These are phyloP conservation scores for Globodera rostochiensis DNA, from an alignment of 1,140 invertebrate species.

Conservation along the genomic window DNA sequence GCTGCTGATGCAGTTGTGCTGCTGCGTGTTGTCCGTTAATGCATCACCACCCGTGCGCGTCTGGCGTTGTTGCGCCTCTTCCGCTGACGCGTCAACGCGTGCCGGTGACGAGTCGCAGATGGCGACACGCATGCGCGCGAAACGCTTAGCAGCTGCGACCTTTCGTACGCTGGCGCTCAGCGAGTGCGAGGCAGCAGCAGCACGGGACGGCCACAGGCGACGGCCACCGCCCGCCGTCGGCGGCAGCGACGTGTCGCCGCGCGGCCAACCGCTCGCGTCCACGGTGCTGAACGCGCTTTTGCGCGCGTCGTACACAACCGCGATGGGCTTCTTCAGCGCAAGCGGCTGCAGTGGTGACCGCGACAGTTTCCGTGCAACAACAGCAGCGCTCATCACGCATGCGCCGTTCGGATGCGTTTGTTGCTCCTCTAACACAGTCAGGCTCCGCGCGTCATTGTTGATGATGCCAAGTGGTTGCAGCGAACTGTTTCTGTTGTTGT, in stretches of 20 bases:
- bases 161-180: neutral
- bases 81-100: neutral
- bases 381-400: no score
- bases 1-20: neutral
- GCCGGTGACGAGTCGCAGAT: conserved; percentile 4
- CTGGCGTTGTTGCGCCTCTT: neutral
- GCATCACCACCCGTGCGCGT: neutral
- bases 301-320: conserved; percentile 1
- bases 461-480: no score
- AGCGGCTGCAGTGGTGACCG: neutral
- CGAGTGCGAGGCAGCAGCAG: neutral
- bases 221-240: no score
- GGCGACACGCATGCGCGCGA: neutral
- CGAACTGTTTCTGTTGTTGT: no score
- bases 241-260: neutral
- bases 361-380: no score
- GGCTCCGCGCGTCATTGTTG: no score
- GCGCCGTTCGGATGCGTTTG: no score
- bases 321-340: neutral
- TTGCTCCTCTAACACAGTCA: no score
- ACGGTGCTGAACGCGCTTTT: conserved; percentile 10
- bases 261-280: neutral
- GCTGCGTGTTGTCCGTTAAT: neutral
- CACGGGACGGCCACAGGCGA: neutral
- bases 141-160: neutral